These are phyloP conservation scores for Exaiptasia diaphana DNA, from an alignment of 64 coral and sea anemone genomes.

Conservation along the genomic window DNA sequence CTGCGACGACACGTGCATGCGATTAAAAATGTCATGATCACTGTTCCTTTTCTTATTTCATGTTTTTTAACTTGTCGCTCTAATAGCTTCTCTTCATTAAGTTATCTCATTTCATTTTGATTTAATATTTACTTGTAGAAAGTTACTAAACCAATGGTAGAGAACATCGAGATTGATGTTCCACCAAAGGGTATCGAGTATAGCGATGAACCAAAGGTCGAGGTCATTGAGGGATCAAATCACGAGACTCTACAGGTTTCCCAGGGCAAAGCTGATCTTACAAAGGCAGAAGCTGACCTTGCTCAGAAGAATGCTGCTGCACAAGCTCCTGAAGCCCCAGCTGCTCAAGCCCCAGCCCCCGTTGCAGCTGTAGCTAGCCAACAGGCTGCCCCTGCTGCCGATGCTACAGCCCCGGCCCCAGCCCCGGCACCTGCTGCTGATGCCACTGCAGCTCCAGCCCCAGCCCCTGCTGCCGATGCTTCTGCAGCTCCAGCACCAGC, in stretches of 20 bases:
- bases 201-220: slow-evolving; percentile 73
- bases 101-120: too few species aligned
- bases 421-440: neutral
- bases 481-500: neutral
- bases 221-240: slow-evolving; percentile 40
- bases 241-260: neutral
- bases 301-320: neutral
- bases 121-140: slow-evolving; percentile 28
- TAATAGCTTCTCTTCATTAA: too few species aligned
- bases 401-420: neutral
- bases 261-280: slow-evolving; percentile 30
- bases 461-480: neutral
- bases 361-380: neutral
- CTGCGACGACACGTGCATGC: too few species aligned
- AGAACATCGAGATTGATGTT: slow-evolving; percentile 91
- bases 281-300: neutral
- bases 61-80: too few species aligned
- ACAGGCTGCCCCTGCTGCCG: neutral
- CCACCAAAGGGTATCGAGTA: slow-evolving; percentile 70
- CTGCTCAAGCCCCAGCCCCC: neutral
- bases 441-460: neutral
- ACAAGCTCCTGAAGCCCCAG: neutral
- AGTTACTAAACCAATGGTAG: slow-evolving; percentile 87
- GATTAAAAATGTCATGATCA: too few species aligned
- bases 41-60: too few species aligned